phyloP scores from a whole-genome alignment of 1,140 invertebrate genomes.

The Procambarus virginalis region DNA sequence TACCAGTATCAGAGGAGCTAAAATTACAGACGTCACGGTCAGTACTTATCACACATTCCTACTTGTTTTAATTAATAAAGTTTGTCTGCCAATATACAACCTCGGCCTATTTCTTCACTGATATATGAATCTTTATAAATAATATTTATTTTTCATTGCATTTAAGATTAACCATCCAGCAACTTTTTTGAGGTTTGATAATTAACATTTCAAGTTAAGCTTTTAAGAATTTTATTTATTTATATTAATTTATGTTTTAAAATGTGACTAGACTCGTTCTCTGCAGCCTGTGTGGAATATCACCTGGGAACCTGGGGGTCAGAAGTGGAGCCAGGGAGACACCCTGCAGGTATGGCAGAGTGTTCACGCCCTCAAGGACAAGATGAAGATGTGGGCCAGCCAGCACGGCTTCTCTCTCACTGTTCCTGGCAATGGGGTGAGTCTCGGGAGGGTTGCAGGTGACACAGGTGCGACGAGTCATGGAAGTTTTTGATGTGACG shows the following conservation, averaged over 20 bases:
- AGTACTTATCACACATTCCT: neutral
- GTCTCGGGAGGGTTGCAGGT: neutral
- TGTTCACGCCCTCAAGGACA: constrained; percentile 8
- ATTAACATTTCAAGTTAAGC: neutral
- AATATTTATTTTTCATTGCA: too few species aligned
- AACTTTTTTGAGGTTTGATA: too few species aligned
- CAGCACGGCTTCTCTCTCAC: neutral
- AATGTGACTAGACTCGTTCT: neutral
- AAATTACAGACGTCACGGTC: constrained; percentile 12
- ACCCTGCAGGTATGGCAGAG: constrained; percentile 27
- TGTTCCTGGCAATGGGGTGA: constrained; percentile 29
- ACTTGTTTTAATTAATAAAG: too few species aligned
- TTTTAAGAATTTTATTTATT: neutral
- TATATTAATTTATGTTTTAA: neutral
- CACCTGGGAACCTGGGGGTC: constrained; percentile 30
- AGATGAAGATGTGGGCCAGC: neutral
- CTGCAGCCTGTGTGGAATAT: constrained; percentile 39
- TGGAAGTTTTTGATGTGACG: too few species aligned
- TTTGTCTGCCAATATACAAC: neutral
- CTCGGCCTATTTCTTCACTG: too few species aligned
- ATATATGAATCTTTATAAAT: too few species aligned
- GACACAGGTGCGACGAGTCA: too few species aligned
- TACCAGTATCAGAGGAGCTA: constrained; percentile 25
- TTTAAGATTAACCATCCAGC: too few species aligned
- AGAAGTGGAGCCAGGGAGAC: constrained; percentile 1